These are phyloP conservation scores for Parazoanthus swiftii DNA, from an alignment of 92 coral and sea anemone genomes.

Conservation along the genomic window DNA sequence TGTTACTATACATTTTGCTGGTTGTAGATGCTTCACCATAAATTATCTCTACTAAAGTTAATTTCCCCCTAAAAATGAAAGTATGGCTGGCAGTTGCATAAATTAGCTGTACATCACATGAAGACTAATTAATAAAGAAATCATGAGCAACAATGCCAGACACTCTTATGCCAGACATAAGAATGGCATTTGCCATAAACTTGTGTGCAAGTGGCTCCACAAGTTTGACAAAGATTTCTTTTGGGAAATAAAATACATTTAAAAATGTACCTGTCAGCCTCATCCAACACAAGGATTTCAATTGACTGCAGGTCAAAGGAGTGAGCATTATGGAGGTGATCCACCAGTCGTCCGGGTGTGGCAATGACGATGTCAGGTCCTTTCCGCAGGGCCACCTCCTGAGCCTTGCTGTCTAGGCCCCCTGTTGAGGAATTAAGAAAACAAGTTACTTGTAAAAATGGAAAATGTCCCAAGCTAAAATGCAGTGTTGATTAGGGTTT, in stretches of 20 bases:
- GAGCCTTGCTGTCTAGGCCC: slow-evolving; percentile 85
- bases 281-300: slow-evolving; percentile 93
- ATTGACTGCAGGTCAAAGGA: slow-evolving; percentile 88
- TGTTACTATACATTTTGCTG: no score
- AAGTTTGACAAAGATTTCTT: background rate
- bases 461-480: background rate
- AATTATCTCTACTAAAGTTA: no score
- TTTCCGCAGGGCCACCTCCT: slow-evolving; percentile 90
- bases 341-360: slow-evolving; percentile 96
- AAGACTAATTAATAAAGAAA: no score
- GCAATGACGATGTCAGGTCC: slow-evolving; percentile 94
- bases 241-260: background rate
- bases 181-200: no score
- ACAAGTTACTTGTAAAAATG: background rate
- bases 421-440: slow-evolving; percentile 46
- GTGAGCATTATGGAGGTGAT: slow-evolving; percentile 90
- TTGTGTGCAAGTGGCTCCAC: background rate
- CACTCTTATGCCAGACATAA: no score
- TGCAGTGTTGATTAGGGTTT: background rate
- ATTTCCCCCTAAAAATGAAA: no score
- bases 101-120: no score
- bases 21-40: no score
- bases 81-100: no score
- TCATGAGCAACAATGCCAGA: no score
- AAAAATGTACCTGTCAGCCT: slow-evolving; percentile 77